Conservation (phyloP, 2,888 invertebrate species). For the Patella caerulea region DNA sequence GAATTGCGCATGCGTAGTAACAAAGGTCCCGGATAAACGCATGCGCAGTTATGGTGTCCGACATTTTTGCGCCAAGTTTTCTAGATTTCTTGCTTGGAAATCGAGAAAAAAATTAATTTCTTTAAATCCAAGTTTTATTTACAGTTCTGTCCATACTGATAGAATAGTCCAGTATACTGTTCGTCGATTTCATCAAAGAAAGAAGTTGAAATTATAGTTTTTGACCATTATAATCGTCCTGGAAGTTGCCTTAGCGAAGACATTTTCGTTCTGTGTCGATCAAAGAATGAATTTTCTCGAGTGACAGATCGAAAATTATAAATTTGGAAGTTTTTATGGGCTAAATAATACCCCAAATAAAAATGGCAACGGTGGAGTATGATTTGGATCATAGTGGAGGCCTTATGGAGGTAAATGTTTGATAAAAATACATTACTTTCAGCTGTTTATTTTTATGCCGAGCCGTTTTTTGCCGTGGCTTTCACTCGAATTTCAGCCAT, state of each 20-base stretch:
- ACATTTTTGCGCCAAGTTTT: constrained; percentile 69
- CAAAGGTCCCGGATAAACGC: constrained; percentile 53
- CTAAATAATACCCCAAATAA: not conserved
- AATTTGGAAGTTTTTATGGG: not conserved
- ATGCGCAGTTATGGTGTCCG: constrained; percentile 60
- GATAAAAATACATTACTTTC: no score
- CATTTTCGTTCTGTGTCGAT: not conserved
- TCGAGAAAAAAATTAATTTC: not conserved
- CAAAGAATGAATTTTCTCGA: constrained; percentile 2
- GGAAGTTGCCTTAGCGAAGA: not conserved
- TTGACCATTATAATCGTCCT: not conserved
- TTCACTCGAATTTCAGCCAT: not conserved
- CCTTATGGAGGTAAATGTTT: constrained; percentile 84
- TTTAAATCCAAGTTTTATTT: not conserved
- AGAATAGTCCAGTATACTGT: not conserved
- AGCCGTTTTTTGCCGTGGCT: no score
- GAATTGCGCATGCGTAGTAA: constrained; percentile 45
- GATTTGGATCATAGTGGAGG: constrained; percentile 86
- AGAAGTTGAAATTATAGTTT: not conserved
- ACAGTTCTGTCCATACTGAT: not conserved
- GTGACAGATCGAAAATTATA: not conserved
- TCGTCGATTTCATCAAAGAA: not conserved
- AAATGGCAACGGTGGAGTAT: constrained; percentile 80
- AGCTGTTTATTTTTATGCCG: no score
- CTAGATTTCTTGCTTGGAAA: constrained; percentile 20